Evolutionary conservation across 1,140 invertebrate genomes (phyloP).

Genomic region (Tribolium castaneum): DNA sequence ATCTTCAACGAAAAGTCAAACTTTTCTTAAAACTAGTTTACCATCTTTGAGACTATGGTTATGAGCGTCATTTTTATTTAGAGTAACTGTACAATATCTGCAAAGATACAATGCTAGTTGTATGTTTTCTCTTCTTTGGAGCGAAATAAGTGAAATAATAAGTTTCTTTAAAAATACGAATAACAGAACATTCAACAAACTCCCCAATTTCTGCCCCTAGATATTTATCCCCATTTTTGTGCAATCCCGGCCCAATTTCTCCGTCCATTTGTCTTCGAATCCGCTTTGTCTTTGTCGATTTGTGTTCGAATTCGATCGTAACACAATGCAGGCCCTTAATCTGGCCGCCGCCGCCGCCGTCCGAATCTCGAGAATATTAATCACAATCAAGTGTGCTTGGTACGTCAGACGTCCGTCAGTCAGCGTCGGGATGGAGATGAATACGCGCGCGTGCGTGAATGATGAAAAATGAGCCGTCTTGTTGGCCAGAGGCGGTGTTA

Average conservation of each 20-base stretch:
- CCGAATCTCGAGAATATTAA: constrained; percentile 54
- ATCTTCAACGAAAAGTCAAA: too few species aligned
- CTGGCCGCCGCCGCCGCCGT: constrained; percentile 37
- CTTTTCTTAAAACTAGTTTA: too few species aligned
- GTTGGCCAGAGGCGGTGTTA: constrained; percentile 49
- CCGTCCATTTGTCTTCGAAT: constrained; percentile 24
- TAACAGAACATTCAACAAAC: too few species aligned
- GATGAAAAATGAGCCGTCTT: constrained; percentile 55
- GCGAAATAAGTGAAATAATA: too few species aligned
- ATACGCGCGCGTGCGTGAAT: constrained; percentile 49
- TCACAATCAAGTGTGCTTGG: constrained; percentile 53
- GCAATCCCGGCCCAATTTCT: background rate
- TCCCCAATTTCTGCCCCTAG: background rate
- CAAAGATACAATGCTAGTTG: too few species aligned
- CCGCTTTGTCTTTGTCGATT: constrained; percentile 30
- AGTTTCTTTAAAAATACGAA: too few species aligned
- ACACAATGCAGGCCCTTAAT: constrained; percentile 46
- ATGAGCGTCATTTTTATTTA: too few species aligned
- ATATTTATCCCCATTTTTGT: too few species aligned
- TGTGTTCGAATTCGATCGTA: constrained; percentile 9
- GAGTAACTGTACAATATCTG: too few species aligned
- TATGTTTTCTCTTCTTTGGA: too few species aligned
- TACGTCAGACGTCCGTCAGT: constrained; percentile 50
- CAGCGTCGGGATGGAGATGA: constrained; percentile 46
- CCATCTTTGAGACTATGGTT: too few species aligned